Percentiles rank a stretch among this genome's conserved stretches.
Conservation (phyloP, 2,797 vertebrate genomes). For the Hippocampus kuda region DNA sequence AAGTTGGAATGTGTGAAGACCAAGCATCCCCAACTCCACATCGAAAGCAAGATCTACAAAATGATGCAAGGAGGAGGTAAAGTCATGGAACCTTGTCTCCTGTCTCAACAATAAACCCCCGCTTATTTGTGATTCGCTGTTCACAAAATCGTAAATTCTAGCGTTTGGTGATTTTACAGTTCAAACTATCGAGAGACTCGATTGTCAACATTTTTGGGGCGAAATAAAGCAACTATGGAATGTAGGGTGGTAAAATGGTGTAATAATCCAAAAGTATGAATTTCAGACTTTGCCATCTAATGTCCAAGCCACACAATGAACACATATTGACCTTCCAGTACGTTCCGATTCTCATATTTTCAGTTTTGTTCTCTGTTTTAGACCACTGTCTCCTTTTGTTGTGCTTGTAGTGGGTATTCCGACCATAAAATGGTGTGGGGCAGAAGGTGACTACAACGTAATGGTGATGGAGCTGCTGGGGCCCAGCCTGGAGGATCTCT, state of each 20-base stretch:
- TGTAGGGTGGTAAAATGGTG: no score
- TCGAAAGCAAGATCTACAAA: slow-evolving; percentile 90
- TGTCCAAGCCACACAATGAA: no score
- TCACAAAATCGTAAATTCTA: no score
- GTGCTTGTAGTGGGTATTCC: slow-evolving; percentile 65
- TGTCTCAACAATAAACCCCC: background rate
- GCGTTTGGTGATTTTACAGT: no score
- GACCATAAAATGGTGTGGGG: slow-evolving; percentile 72
- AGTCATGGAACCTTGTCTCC: background rate
- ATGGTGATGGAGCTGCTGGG: slow-evolving; percentile 74
- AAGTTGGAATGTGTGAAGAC: slow-evolving; percentile 97
- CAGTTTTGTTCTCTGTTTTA: no score
- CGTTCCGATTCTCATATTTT: background rate
- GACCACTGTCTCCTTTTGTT: background rate
- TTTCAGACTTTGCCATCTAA: no score
- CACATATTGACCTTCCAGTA: no score
- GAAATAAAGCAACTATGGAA: no score
- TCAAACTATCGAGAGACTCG: no score
- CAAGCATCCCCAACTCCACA: slow-evolving; percentile 76
- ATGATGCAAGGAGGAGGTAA: slow-evolving; percentile 98
- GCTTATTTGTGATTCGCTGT: no score
- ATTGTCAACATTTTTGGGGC: no score
- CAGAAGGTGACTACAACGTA: slow-evolving; percentile 73
- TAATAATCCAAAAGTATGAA: no score
- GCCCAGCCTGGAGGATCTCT: slow-evolving; percentile 80